These are phyloP conservation scores for Linepithema humile DNA, from an alignment of 1,140 invertebrate species.

Conservation along the genomic window DNA sequence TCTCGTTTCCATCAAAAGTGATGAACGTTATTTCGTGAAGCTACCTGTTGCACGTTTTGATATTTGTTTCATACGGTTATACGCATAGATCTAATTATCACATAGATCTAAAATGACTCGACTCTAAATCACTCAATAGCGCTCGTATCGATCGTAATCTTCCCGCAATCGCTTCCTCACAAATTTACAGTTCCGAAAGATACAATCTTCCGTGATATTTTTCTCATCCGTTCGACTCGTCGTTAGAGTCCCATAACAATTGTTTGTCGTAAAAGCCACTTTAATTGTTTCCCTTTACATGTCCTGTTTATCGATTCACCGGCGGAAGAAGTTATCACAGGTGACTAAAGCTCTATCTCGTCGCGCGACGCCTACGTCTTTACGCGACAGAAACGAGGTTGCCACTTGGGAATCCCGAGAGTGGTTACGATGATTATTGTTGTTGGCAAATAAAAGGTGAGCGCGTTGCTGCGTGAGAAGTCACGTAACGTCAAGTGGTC, in stretches of 20 bases:
- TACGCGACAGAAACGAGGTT: conserved; percentile 43
- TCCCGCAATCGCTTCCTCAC: neutral
- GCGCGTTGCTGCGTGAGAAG: conserved; percentile 29
- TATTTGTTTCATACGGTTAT: conserved; percentile 45
- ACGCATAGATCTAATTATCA: conserved; percentile 40
- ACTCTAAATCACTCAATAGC: neutral
- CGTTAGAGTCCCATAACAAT: neutral
- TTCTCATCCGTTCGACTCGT: neutral
- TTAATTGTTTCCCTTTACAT: neutral
- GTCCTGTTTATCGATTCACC: neutral
- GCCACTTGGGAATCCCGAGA: conserved; percentile 53
- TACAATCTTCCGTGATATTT: neutral
- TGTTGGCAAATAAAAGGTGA: conserved; percentile 51
- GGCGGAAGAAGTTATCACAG: neutral
- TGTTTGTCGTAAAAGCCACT: neutral
- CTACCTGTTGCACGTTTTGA: conserved; percentile 55
- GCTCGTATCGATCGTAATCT: neutral
- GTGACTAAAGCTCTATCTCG: conserved; percentile 27
- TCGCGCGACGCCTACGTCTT: conserved; percentile 10
- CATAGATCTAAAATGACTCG: neutral
- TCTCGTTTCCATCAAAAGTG: conserved; percentile 35
- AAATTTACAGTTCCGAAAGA: neutral
- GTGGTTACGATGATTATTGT: conserved; percentile 54
- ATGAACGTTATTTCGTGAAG: conserved; percentile 50
- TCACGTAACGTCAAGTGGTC: conserved; percentile 10